Percentiles rank a stretch among this genome's conserved stretches.
Evolutionary conservation across 1,140 invertebrate genomes (phyloP).

Genomic region (Periplaneta americana): DNA sequence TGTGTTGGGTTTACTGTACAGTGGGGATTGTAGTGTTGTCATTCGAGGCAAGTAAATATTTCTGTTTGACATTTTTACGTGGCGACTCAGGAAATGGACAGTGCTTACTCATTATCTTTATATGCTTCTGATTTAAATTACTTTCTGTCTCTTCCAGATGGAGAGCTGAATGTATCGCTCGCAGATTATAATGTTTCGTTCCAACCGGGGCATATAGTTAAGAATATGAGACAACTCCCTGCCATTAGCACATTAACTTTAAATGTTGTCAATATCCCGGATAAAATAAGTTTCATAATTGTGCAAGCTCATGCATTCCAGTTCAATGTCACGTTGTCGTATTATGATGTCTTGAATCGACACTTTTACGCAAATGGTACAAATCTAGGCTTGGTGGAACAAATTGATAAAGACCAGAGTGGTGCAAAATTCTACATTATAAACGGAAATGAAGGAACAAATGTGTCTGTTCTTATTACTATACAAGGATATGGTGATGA

Average conservation of each 20-base stretch:
- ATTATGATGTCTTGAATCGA: slow-evolving; percentile 32
- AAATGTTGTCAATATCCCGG: slow-evolving; percentile 41
- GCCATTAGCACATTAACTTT: slow-evolving; percentile 33
- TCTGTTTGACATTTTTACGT: not conserved
- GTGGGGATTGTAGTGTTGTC: not conserved
- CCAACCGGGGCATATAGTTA: slow-evolving; percentile 18
- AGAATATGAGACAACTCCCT: slow-evolving; percentile 22
- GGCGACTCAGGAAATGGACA: not conserved
- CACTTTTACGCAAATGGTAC: slow-evolving; percentile 43
- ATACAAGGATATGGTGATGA: slow-evolving; percentile 45
- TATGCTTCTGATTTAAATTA: not conserved
- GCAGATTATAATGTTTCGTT: slow-evolving; percentile 12
- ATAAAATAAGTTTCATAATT: slow-evolving; percentile 49
- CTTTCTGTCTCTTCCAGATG: slow-evolving; percentile 33
- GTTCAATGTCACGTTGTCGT: slow-evolving; percentile 53
- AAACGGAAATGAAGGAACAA: slow-evolving; percentile 35
- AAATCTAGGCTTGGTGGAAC: slow-evolving; percentile 55
- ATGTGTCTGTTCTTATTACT: slow-evolving; percentile 42
- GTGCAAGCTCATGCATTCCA: slow-evolving; percentile 60
- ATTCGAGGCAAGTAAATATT: not conserved
- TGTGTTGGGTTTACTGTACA: not conserved
- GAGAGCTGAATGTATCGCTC: slow-evolving; percentile 20
- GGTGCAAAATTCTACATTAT: slow-evolving; percentile 32
- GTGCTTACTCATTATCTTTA: too few relatives aligned
- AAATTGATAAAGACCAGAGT: slow-evolving; percentile 16